Conservation (phyloP, 1,140 invertebrate genomes). For the Pseudoatta argentina region DNA sequence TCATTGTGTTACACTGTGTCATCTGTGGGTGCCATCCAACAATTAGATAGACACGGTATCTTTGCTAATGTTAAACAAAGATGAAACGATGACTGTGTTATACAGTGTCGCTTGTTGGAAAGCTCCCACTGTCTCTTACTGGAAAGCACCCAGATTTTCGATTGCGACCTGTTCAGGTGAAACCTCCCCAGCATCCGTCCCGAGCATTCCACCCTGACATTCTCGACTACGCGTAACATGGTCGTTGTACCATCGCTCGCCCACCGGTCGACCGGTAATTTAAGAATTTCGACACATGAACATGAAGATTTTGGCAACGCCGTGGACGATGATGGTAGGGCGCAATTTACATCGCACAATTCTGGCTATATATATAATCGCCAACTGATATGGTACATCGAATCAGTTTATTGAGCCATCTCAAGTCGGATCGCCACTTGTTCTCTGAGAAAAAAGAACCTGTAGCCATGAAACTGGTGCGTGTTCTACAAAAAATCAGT, state of each 20-base stretch:
- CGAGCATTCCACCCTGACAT: conserved; percentile 65
- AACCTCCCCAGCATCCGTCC: conserved; percentile 47
- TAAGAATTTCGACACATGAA: conserved; percentile 67
- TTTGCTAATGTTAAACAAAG: too few relatives aligned
- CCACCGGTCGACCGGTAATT: conserved; percentile 23
- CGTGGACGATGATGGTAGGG: conserved; percentile 41
- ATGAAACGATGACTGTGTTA: too few relatives aligned
- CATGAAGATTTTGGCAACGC: conserved; percentile 64
- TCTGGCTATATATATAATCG: conserved; percentile 72
- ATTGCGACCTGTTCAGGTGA: conserved; percentile 54
- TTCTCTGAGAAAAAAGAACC: not conserved
- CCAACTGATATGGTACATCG: not conserved
- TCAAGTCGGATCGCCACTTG: conserved; percentile 44
- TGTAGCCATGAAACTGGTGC: conserved; percentile 72
- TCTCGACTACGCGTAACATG: conserved; percentile 39
- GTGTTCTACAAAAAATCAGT: conserved; percentile 39
- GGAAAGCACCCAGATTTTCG: not conserved
- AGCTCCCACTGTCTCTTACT: too few relatives aligned
- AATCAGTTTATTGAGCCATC: conserved; percentile 68
- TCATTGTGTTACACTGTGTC: too few relatives aligned
- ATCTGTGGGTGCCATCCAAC: too few relatives aligned
- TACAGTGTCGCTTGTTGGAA: too few relatives aligned
- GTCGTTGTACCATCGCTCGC: conserved; percentile 64
- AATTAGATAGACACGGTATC: too few relatives aligned
- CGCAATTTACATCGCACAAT: conserved; percentile 58